Percentiles rank a stretch among this genome's conserved stretches.
These are phyloP conservation scores for Hyles lineata DNA, from an alignment of 2,888 invertebrate species.

Conservation along the genomic window DNA sequence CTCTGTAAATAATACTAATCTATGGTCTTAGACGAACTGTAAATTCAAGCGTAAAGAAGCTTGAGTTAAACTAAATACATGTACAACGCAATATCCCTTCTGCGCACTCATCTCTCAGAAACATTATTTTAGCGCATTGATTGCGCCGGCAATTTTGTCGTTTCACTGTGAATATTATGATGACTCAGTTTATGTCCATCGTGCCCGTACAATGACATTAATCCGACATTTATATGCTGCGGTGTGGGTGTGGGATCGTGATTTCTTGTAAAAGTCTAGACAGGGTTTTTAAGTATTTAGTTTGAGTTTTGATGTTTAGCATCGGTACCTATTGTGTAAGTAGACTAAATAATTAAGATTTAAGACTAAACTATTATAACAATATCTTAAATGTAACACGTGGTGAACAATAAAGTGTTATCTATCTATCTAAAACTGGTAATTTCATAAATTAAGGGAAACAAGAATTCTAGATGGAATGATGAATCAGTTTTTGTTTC, in stretches of 20 bases:
- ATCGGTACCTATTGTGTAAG: no score
- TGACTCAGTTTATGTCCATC: conserved; percentile 17
- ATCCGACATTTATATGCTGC: conserved; percentile 15
- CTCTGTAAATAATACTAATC: no score
- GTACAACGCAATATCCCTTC: neutral
- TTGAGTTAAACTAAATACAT: neutral
- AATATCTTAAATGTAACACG: no score
- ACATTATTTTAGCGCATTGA: conserved; percentile 22
- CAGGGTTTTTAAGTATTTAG: neutral
- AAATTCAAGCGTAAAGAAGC: no score
- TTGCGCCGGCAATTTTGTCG: conserved; percentile 22
- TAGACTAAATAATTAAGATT: no score
- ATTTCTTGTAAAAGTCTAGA: neutral
- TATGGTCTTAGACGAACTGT: no score
- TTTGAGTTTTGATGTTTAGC: neutral
- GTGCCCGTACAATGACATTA: conserved; percentile 18
- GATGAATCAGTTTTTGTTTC: no score
- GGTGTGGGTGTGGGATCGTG: neutral
- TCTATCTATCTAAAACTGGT: no score
- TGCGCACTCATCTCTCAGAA: neutral
- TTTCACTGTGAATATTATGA: conserved; percentile 16
- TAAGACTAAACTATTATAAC: no score
- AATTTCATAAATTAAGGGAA: no score
- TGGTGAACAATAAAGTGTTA: no score
- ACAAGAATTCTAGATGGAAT: no score